Base-by-base conservation (phyloP, 2,797 vertebrate genomes). In the Phrynocephalus guinanensis region DNA sequence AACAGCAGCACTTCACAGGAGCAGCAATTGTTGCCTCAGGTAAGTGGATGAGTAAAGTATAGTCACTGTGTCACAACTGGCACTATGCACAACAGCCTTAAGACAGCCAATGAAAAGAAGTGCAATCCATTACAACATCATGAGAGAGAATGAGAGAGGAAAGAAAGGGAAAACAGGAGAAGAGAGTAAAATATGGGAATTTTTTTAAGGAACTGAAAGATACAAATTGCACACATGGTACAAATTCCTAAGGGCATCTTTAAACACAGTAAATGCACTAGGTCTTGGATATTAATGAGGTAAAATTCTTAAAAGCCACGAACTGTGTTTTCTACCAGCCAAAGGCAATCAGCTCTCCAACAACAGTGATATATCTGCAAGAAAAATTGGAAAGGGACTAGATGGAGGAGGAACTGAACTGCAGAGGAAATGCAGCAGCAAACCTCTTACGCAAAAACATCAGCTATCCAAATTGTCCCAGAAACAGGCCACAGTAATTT, bases 1-100 rank as follows among this genome's bases (percentile, higher is more conserved):
- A 89, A 6, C 68, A 44, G 88, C 52, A 92, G 73, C 8, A 18
- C 13, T 15, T 18, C 60, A 94, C 18, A 77, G 84, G 80, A 90
- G 3, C 67, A 44, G 90, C 52, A 91, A 79, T 9, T 84, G 84
- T 33, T 0, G 0, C 88, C 88, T 4, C 1, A 0, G 92, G 88
- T 81, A 71, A 82, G 72, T 89, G 84, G 79, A 0, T 0, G 0
- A 0, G 70, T 33, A 73, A 78, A 90, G 73, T 44, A 18, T 0
- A 0, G 56, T 56, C 56, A 87, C 81, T 5, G 1, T 3, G 0
- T 81, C 83, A 38, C 52, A 86, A 26, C 0, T 0, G 79, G 28
- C 60, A 71, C 60, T 38, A 56, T 13, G n/a, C 24, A 48, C 38
- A 26, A 60, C 0, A 0, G 75, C 67, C 38, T 77, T 88, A 1